Evolutionary conservation across 2,797 vertebrate genomes (phyloP).

Genomic region (Pangasius mekongensis): DNA sequence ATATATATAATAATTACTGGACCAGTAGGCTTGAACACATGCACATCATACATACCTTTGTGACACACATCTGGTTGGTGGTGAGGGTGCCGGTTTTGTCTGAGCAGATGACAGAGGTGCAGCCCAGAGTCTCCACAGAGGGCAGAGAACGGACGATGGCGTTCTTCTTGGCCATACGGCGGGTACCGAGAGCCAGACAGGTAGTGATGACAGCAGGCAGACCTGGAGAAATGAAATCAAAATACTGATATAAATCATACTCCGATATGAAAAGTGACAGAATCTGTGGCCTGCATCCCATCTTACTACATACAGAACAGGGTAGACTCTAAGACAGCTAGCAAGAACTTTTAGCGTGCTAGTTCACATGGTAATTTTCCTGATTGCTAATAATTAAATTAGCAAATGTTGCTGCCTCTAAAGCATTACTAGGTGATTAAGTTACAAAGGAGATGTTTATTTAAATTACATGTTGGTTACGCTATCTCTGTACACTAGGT

Average conservation of each 20-base stretch:
- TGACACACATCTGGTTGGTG: slow-evolving; percentile 98
- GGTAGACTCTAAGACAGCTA: neutral
- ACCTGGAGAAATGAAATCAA: slow-evolving; percentile 68
- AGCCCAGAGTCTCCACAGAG: slow-evolving; percentile 93
- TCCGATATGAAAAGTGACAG: neutral
- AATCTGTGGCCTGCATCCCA: neutral
- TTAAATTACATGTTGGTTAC: neutral
- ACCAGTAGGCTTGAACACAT: neutral
- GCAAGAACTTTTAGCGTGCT: neutral
- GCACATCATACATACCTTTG: slow-evolving; percentile 79
- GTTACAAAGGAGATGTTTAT: neutral
- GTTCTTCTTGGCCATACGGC: slow-evolving; percentile 97
- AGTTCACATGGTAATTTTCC: neutral
- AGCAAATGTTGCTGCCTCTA: neutral
- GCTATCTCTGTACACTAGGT: neutral
- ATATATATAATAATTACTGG: neutral
- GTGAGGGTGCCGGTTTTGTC: slow-evolving; percentile 96
- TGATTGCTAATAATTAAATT: neutral
- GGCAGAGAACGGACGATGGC: slow-evolving; percentile 92
- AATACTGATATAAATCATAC: slow-evolving; percentile 3
- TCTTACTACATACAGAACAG: neutral
- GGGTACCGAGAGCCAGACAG: slow-evolving; percentile 91
- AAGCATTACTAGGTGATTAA: neutral
- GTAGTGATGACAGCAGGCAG: slow-evolving; percentile 96
- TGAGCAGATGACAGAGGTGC: slow-evolving; percentile 95